Base-by-base conservation (phyloP, 2,888 invertebrate species). In the Orchesella flavescens region DNA sequence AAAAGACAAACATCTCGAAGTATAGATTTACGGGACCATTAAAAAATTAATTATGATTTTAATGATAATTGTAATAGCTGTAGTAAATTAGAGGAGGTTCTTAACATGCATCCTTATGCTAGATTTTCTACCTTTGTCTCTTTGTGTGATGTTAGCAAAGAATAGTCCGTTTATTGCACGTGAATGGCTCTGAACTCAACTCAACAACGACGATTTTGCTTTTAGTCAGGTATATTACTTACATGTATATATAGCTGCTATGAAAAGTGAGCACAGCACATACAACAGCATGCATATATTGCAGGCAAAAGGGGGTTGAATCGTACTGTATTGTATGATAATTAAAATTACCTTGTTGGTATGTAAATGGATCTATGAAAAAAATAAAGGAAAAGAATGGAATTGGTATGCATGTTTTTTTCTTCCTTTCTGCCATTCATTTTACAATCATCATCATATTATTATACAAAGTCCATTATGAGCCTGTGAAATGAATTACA, bases 41-140 rank as follows among this genome's bases (percentile, higher is more conserved):
- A 81, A 81, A 72, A 74, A 81, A 81, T 81, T 81, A 81, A 81
- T 81, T 81, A 81, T 81, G 81, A 81, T 81, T 75, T 81, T 81
- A 81, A 81, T 75, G 81, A 81, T 81, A 81, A 81, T 81, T 81
- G 69, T 75, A 81, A 81, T 81, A 81, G 81, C 81, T 24, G 69
- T 75, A 23, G 74, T 81, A 81, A 81, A 81, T 81, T 81, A 75
- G 69, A 55, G 7, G 44, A 34, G 34, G 57, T 7, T 77, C 57
- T 77, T 76, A 76, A 55, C 53, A 53, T 77, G 17, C 77, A 17
- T 19, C 69, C 34, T 66, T 76, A 53, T 76, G 76, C 76, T 63
- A 17, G 61, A 74, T 65, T 53, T n/a, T 71, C 34, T 34, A 34
- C 34, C 7, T 34, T 34, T 34, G 34, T 34, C 3, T 34, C 34